Evolutionary conservation across 1,140 invertebrate species (phyloP), one percentile per base, ranked within the genome.

Genomic region (Drosophila teissieri): DNA sequence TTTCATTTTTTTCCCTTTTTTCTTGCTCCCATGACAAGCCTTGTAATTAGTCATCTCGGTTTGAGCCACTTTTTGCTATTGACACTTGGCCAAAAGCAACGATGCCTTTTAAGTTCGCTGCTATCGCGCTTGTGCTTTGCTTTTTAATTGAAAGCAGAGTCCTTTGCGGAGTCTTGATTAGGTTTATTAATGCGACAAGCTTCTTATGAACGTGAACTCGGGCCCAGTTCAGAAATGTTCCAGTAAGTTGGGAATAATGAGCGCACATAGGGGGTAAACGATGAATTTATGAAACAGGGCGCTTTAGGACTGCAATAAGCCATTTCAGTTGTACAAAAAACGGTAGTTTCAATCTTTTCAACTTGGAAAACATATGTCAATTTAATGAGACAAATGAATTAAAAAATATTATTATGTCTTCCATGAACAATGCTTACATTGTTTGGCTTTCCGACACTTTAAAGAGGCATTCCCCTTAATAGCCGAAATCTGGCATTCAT

Each of bases 11-110:
- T 37, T 5, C 14, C 12, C 3, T 12, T 39, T 37, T 39, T 39
- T 14, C 37, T 27, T 45, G 45, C 69, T 19, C 27, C 46, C 37
- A 44, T 61, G 44, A 63, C 69, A 82, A 70, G 80, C 52, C 53
- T 36, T 68, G 57, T 80, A 84, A 84, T 84, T 84, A 84, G 80
- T 84, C 57, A 84, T 72, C 58, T 79, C 46, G 63, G 46, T 62
- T 75, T 52, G 44, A 72, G 76, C 52, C 73, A 64, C 62, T 70
- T 85, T 76, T 84, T 73, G 76, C 39, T 61, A 84, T 85, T 84
- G 80, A 84, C 80, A 84, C 81, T 80, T 80, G 72, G 57, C 53
- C 60, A 56, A 79, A 65, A 52, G 19, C 56, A 73, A 57, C 27
- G 52, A 62, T 53, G 69, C 11, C 61, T 61, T 65, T 76, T 57